Evolutionary conservation across 2,888 invertebrate genomes (phyloP), one percentile per base, ranked within the genome.

Genomic region (Dasypogon diadema): DNA sequence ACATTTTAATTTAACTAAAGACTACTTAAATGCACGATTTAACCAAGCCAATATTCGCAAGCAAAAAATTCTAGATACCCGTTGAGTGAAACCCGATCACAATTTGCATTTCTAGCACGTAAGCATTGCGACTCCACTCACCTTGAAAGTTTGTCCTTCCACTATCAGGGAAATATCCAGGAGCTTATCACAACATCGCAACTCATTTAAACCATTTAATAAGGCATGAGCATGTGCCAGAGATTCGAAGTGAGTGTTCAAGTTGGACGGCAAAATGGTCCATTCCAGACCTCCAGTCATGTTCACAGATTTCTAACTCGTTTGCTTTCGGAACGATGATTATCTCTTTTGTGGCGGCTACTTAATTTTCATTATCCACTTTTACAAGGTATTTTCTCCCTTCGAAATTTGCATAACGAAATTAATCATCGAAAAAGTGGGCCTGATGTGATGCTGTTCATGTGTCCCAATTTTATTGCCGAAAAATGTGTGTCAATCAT

Each of bases 151-250:
- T 80, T 88, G 87, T 24, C 90, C 91, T 81, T 90, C 90, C n/a
- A 90, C 91, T 58, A 90, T 85, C 8, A 92, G 86, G 0, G 90
- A 90, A 12, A 92, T 89, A 84, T 92, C 92, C 78, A 92, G 87
- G 12, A 92, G 85, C 78, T 90, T 88, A 63, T 89, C 89, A 79
- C 89, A 88, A 78, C 87, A 87, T 76, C 92, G 84, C 34, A 92
- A 84, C 1, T 88, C 87, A 80, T 91, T 89, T 26, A 92, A 87
- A 1, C 92, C 92, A 73, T 87, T 86, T 51, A 91, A 83, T 1
- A 91, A 81, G 1, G 87, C 87, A 74, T 87, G 87, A 42, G 88
- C 87, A 82, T 91, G 91, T 6, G 89, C 88, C 10, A 88, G 86
- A 14, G 89, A 89, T 76, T 89, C 88, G 82, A 89, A 90, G 78